Percentiles rank a stretch among this genome's conserved stretches.
Conservation (phyloP, 53 echinoderm and acorn worm species). For the Holothuria scabra region DNA sequence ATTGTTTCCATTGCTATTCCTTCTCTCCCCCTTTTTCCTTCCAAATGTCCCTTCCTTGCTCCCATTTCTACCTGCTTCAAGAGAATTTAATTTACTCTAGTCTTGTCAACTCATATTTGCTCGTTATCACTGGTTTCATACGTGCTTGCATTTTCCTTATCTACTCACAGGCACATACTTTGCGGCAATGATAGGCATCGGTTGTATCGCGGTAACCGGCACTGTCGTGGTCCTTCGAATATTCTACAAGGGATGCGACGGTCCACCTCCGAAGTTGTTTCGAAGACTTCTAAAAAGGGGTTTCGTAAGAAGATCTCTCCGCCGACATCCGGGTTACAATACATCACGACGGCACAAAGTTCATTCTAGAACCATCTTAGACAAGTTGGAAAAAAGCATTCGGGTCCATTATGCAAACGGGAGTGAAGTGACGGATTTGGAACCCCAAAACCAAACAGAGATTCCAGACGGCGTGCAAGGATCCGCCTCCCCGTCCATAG, state of each 20-base stretch:
- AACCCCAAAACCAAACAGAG: neutral
- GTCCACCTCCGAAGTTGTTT: conserved; percentile 17
- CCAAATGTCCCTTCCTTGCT: too few relatives aligned
- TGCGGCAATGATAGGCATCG: conserved; percentile 35
- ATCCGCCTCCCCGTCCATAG: conserved; percentile 2
- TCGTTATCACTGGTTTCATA: too few relatives aligned
- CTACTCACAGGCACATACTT: conserved; percentile 30
- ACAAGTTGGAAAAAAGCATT: conserved; percentile 25
- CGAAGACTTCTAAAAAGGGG: conserved; percentile 6
- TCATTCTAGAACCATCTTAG: conserved; percentile 6
- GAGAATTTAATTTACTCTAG: too few relatives aligned
- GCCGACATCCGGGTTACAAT: conserved; percentile 15
- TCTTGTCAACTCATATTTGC: too few relatives aligned
- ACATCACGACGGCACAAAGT: conserved; percentile 32
- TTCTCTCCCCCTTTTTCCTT: too few relatives aligned
- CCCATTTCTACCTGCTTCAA: too few relatives aligned
- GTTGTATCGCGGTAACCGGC: conserved; percentile 43
- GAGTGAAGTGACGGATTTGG: conserved; percentile 1
- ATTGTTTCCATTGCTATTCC: too few relatives aligned
- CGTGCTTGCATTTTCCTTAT: neutral
- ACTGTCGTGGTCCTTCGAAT: conserved; percentile 39
- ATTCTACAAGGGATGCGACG: conserved; percentile 37
- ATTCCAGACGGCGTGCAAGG: neutral
- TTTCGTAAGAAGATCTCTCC: conserved; percentile 17
- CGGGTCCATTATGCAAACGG: neutral